Evolutionary conservation across 2,113 vertebrate genomes (phyloP).

Genomic region (Aptenodytes forsteri): DNA sequence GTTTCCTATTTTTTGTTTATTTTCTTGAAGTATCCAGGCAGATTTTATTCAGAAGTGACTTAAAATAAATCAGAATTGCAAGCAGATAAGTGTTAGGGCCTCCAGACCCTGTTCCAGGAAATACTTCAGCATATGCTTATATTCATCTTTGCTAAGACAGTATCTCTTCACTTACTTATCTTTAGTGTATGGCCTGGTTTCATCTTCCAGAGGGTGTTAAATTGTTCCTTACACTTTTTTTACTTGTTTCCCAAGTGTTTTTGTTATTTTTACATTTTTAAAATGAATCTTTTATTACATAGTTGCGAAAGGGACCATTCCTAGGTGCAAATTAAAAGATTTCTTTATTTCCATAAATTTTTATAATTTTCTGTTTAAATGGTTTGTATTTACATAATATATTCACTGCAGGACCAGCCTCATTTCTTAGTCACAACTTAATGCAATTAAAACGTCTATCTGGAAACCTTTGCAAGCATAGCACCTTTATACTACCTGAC

Average conservation of each 20-base stretch:
- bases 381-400: conserved; percentile 81
- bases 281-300: not conserved
- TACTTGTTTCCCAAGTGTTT: not conserved
- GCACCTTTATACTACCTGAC: conserved; percentile 79
- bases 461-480: conserved; percentile 76
- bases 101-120: conserved; percentile 25
- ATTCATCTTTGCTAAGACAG: conserved; percentile 25
- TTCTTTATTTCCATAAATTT: conserved; percentile 61
- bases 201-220: conserved; percentile 20
- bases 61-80: conserved; percentile 20
- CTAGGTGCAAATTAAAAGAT: conserved; percentile 32
- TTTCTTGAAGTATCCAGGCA: not conserved
- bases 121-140: conserved; percentile 38
- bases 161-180: conserved; percentile 36
- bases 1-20: not conserved
- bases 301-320: not conserved
- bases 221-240: conserved; percentile 36
- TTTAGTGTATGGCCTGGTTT: conserved; percentile 43
- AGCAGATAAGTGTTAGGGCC: not conserved
- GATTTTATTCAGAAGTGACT: not conserved
- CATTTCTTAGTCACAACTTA: conserved; percentile 81
- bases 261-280: conserved; percentile 4
- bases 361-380: conserved; percentile 71
- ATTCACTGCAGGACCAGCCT: conserved; percentile 73
- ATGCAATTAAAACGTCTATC: conserved; percentile 80